Conservation (phyloP, 2,888 invertebrate species). For the Drosophila anceps region DNA sequence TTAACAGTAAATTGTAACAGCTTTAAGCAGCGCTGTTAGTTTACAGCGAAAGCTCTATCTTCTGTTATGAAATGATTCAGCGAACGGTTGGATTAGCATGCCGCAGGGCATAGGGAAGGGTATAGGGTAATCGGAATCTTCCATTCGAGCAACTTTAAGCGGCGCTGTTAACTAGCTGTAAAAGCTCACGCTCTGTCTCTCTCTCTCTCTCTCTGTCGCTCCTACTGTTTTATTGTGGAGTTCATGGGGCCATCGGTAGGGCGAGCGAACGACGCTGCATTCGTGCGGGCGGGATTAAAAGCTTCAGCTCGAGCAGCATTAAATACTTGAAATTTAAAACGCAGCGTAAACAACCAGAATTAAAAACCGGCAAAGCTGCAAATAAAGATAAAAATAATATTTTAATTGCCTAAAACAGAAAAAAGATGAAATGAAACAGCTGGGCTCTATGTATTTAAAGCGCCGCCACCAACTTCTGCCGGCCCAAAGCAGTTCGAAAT, state of each 20-base stretch:
- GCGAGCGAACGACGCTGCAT: slow-evolving; percentile 3
- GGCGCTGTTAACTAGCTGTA: slow-evolving; percentile 15
- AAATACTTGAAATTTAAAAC: slow-evolving; percentile 6
- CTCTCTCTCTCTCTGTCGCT: neutral
- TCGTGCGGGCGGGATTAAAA: slow-evolving; percentile 1
- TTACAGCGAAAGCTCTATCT: slow-evolving; percentile 3
- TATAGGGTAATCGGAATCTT: neutral
- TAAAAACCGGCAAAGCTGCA: neutral
- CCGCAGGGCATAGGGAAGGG: neutral
- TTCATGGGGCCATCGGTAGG: neutral
- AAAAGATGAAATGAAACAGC: neutral
- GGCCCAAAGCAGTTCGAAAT: slow-evolving; percentile 37
- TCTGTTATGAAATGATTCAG: neutral
- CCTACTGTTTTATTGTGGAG: neutral
- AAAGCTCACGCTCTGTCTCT: slow-evolving; percentile 24
- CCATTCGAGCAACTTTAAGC: neutral
- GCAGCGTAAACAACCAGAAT: slow-evolving; percentile 30
- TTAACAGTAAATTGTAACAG: neutral
- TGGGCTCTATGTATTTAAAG: neutral
- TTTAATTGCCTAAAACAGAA: slow-evolving; percentile 13
- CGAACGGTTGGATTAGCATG: neutral
- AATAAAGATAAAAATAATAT: slow-evolving; percentile 13
- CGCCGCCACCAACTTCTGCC: slow-evolving; percentile 1
- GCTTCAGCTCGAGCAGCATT: slow-evolving; percentile 2
- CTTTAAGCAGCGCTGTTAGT: neutral